Conservation (phyloP, 2,888 invertebrate species). For the Hypercompe scribonia region DNA sequence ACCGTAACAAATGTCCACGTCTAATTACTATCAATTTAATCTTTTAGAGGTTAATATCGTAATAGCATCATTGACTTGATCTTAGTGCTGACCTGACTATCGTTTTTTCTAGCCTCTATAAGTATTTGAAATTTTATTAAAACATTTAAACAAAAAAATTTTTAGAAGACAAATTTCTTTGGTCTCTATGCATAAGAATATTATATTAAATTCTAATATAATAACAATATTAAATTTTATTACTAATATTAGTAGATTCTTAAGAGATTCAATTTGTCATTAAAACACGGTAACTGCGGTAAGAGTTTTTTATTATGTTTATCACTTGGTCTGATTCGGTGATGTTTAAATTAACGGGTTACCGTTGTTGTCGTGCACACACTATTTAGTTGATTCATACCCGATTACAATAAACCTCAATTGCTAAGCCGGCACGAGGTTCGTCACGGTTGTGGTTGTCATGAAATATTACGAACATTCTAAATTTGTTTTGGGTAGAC, state of each 20-base stretch:
- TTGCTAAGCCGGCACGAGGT: slow-evolving; percentile 68
- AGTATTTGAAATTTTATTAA: neutral
- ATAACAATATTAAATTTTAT: slow-evolving; percentile 53
- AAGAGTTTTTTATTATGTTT: slow-evolving; percentile 45
- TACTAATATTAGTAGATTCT: slow-evolving; percentile 39
- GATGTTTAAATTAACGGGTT: slow-evolving; percentile 69
- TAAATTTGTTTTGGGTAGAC: slow-evolving; percentile 59
- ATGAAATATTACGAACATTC: slow-evolving; percentile 62
- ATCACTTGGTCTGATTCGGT: slow-evolving; percentile 47
- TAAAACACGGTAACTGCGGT: slow-evolving; percentile 27
- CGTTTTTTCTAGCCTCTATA: slow-evolving; percentile 1
- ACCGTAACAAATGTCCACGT: slow-evolving; percentile 48
- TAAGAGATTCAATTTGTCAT: slow-evolving; percentile 48
- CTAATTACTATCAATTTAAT: slow-evolving; percentile 49
- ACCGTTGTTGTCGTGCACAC: slow-evolving; percentile 73
- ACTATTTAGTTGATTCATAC: slow-evolving; percentile 75
- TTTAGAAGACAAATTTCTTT: neutral
- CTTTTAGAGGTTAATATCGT: slow-evolving; percentile 17
- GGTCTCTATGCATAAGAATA: too few species aligned
- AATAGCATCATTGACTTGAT: slow-evolving; percentile 25
- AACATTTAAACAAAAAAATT: neutral
- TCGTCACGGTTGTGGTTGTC: slow-evolving; percentile 73
- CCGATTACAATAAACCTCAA: slow-evolving; percentile 71
- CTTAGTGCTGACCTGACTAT: slow-evolving; percentile 29
- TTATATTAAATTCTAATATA: too few species aligned